These are phyloP conservation scores for Xyrauchen texanus DNA, from an alignment of 2,113 vertebrate species.

Conservation along the genomic window DNA sequence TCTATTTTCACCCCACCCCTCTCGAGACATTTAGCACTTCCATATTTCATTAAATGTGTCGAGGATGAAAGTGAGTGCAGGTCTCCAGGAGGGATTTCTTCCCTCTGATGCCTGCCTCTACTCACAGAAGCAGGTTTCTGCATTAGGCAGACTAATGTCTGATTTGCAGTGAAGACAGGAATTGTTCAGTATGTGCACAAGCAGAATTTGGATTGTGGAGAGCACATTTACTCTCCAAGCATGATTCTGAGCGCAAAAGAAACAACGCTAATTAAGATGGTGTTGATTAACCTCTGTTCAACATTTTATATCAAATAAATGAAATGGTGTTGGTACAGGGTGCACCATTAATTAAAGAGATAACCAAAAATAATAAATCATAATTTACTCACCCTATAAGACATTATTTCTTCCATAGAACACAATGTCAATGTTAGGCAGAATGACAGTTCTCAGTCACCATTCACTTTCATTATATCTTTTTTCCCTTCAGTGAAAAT, in stretches of 20 bases:
- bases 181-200: slow-evolving; percentile 17
- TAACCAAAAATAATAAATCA: too few relatives aligned
- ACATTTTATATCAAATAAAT: too few relatives aligned
- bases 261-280: neutral
- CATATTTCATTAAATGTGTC: slow-evolving; percentile 49
- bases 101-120: neutral
- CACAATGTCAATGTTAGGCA: too few relatives aligned
- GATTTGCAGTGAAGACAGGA: slow-evolving; percentile 37
- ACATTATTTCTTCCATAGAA: too few relatives aligned
- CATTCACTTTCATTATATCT: too few relatives aligned
- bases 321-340: too few relatives aligned
- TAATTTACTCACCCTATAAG: too few relatives aligned
- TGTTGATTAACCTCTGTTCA: neutral
- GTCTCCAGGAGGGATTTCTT: slow-evolving; percentile 44
- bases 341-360: too few relatives aligned
- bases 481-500: too few relatives aligned
- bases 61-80: slow-evolving; percentile 43
- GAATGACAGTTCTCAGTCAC: too few relatives aligned
- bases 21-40: slow-evolving; percentile 40
- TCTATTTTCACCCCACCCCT: neutral
- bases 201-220: neutral
- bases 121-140: slow-evolving; percentile 27
- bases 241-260: neutral
- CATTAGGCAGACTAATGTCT: slow-evolving; percentile 33
- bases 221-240: neutral